Percentiles rank a stretch among this genome's conserved stretches.
phyloP scores from a whole-genome alignment of 2,113 vertebrate genomes.

The Petrocephalus zakoni region DNA sequence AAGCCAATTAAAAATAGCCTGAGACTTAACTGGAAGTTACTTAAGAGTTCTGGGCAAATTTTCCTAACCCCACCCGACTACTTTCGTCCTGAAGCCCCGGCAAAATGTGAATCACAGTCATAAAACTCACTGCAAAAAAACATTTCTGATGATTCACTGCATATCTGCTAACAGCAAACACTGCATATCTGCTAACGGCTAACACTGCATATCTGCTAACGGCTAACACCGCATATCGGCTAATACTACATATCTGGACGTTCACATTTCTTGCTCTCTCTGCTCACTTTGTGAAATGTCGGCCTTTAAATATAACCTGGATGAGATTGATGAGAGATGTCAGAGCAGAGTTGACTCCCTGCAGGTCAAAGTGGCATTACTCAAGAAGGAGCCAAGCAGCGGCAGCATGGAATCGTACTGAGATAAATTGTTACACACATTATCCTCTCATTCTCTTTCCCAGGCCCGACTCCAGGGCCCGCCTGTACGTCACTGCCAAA shows the following conservation, averaged over 20 bases:
- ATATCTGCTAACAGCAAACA: neutral
- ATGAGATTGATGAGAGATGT: neutral
- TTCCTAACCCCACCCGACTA: neutral
- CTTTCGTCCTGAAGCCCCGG: neutral
- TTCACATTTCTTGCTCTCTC: neutral
- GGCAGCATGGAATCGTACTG: neutral
- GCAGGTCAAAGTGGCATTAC: neutral
- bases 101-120: neutral
- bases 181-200: neutral
- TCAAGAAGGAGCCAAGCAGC: neutral
- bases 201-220: too few species aligned
- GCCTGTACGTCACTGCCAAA: neutral
- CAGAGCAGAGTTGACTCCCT: neutral
- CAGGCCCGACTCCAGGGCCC: neutral
- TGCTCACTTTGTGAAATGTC: neutral
- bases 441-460: neutral
- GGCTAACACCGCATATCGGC: neutral
- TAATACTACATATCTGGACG: neutral
- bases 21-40: neutral
- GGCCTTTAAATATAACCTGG: neutral
- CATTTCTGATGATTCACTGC: neutral
- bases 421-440: neutral
- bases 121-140: neutral
- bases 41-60: neutral
- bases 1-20: neutral